Conservation (phyloP, 2,888 invertebrate genomes). For the Athrips mouffetella region DNA sequence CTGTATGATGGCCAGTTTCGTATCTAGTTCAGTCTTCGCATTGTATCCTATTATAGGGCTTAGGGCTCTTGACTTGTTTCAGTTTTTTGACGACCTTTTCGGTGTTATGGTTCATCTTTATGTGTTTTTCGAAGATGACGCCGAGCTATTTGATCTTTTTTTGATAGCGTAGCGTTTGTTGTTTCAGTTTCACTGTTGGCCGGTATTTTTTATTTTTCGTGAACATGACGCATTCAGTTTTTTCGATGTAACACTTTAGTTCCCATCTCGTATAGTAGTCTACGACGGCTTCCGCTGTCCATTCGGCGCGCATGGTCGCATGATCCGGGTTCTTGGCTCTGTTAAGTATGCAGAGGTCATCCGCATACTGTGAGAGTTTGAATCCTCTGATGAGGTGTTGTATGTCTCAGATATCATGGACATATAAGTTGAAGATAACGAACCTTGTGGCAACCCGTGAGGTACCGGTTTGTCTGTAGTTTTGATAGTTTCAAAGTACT, state of each 20-base stretch:
- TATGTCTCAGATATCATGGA: not conserved
- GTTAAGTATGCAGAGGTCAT: slow-evolving; percentile 13
- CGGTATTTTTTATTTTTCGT: slow-evolving; percentile 9
- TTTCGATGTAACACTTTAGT: slow-evolving; percentile 13
- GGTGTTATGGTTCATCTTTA: slow-evolving; percentile 19
- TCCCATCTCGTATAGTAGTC: slow-evolving; percentile 11
- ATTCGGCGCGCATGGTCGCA: slow-evolving; percentile 3
- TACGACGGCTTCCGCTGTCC: slow-evolving; percentile 11
- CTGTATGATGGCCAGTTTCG: slow-evolving; percentile 19
- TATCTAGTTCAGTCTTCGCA: slow-evolving; percentile 17
- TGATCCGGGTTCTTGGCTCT: too few species aligned
- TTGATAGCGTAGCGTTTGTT: not conserved
- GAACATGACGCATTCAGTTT: slow-evolving; percentile 12
- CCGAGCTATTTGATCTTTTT: slow-evolving; percentile 18
- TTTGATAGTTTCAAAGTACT: too few species aligned
- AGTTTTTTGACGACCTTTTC: slow-evolving; percentile 12
- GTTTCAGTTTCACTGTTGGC: slow-evolving; percentile 7
- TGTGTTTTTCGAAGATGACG: slow-evolving; percentile 19
- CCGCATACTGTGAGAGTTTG: slow-evolving; percentile 1
- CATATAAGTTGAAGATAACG: not conserved
- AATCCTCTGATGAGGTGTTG: not conserved
- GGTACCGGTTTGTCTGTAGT: too few species aligned
- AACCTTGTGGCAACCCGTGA: too few species aligned
- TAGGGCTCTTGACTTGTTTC: slow-evolving; percentile 13
- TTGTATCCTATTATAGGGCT: slow-evolving; percentile 19